Evolutionary conservation across 1,140 invertebrate genomes (phyloP).

Genomic region (Ostrea edulis): DNA sequence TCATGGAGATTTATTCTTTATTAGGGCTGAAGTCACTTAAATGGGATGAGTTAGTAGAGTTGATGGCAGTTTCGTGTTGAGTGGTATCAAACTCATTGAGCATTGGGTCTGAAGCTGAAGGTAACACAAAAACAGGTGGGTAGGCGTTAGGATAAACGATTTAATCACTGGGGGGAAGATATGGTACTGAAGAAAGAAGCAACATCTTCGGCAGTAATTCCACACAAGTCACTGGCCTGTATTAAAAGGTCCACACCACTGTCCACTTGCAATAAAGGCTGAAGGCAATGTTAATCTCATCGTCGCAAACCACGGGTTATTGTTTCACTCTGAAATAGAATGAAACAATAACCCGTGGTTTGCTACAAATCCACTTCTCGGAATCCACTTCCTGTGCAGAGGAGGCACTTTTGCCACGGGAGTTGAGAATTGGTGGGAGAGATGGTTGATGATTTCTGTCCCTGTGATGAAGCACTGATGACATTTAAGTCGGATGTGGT

Average conservation of each 20-base stretch:
- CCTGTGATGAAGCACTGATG: not conserved
- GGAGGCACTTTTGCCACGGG: too few species aligned
- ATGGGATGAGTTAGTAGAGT: not conserved
- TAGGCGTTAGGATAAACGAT: not conserved
- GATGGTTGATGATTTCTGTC: too few species aligned
- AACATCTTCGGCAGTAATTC: not conserved
- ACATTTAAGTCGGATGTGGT: not conserved
- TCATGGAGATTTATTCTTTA: not conserved
- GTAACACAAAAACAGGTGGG: not conserved
- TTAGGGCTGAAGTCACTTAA: not conserved
- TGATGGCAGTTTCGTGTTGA: not conserved
- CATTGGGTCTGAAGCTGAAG: not conserved
- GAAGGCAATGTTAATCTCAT: not conserved
- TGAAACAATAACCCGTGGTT: not conserved
- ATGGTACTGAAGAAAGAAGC: not conserved
- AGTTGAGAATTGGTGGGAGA: too few species aligned
- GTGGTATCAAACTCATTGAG: not conserved
- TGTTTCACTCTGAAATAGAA: not conserved
- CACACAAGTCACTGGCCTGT: slow-evolving; percentile 22
- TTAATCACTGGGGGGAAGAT: not conserved
- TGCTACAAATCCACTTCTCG: not conserved
- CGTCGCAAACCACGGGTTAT: not conserved
- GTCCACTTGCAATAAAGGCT: slow-evolving; percentile 14
- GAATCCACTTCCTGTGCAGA: too few species aligned
- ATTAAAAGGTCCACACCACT: slow-evolving; percentile 21